These are phyloP conservation scores for Crotalus viridis DNA, from an alignment of 2,113 vertebrate genomes.

Conservation along the genomic window DNA sequence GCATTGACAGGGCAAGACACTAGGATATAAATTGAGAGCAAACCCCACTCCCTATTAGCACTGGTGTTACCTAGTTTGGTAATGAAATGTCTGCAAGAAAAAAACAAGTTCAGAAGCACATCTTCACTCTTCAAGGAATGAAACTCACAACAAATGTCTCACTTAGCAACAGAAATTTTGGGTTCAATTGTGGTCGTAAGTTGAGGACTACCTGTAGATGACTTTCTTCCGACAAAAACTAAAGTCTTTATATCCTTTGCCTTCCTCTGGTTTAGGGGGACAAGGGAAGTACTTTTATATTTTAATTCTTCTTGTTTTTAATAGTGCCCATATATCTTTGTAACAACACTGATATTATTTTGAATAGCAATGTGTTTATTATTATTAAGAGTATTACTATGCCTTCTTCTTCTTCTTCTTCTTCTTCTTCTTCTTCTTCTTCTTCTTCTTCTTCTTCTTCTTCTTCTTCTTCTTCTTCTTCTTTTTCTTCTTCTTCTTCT, in stretches of 20 bases:
- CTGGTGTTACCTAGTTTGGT: not conserved
- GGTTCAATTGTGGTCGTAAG: too few relatives aligned
- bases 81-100: not conserved
- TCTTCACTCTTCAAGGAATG: not conserved
- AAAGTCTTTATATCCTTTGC: not conserved
- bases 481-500: too few relatives aligned
- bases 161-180: too few relatives aligned
- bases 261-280: not conserved
- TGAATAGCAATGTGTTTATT: not conserved
- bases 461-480: too few relatives aligned
- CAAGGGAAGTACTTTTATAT: not conserved
- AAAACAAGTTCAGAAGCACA: not conserved
- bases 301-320: not conserved
- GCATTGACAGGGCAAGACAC: not conserved
- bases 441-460: too few relatives aligned
- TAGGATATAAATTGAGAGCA: not conserved
- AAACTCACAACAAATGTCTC: not conserved
- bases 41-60: not conserved
- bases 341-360: not conserved
- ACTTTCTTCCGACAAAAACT: not conserved
- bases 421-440: too few relatives aligned
- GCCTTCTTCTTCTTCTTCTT: too few relatives aligned
- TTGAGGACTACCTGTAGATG: not conserved
- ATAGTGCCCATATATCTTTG: not conserved
- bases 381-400: not conserved